Base-by-base conservation (phyloP, 2,113 vertebrate species). In the Arenaria interpres region DNA sequence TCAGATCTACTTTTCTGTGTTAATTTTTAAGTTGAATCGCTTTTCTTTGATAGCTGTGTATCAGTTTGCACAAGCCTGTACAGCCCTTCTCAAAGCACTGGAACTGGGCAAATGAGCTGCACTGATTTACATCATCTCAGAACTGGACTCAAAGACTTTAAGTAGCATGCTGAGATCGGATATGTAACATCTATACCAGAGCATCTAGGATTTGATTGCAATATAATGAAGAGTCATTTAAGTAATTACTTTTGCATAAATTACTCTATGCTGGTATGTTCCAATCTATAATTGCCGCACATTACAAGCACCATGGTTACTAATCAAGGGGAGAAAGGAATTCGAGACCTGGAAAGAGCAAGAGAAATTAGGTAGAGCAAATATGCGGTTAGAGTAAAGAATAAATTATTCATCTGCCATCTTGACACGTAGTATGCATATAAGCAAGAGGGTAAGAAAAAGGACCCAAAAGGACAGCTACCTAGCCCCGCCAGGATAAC, bases 181-280 rank as follows among this genome's bases (percentile, higher is more conserved):
- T 97, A 87, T 90, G 88, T 84, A 95, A 92, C 95, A 90, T 95
- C 92, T 94, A 97, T 92, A 97, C 69, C 86, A 91, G 66, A 69
- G 89, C 79, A 97, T 96, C 96, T 95, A 92, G 90, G 74, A 97
- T 96, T 88, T 97, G 97, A 97, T 97, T 97, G 96, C 97, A 95
- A 93, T 92, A 92, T 96, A 97, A 97, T 96, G 97, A 97, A 97
- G 94, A 97, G 94, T 95, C 95, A 97, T 97, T 97, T 97, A 97
- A 97, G 90, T 96, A 96, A 97, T 97, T 97, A 97, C 94, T 95
- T 97, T 96, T 96, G 96, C 95, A 97, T 97, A 97, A 97, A 97
- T 97, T 97, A 97, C 94, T 89, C 93, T 91, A 50, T 74, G 92
- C 96, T 95, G 64, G 76, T 96, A 96, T 83, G 77, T 94, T 97